phyloP scores from a whole-genome alignment of 37 sponge, comb jelly and placozoan species.

The Bolinopsis microptera region DNA sequence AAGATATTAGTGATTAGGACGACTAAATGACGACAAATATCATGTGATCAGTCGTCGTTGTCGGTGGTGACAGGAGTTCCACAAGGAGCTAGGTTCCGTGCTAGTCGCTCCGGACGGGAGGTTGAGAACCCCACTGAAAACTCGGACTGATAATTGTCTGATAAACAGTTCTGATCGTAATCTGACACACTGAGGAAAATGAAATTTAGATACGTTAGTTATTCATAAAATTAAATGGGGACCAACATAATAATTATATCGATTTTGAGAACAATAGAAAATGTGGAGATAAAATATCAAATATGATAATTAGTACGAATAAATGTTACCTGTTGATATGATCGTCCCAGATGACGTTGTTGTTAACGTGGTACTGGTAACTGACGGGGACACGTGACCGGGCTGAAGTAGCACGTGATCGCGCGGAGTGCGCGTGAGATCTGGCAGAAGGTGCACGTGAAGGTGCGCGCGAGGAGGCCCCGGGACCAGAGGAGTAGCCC shows the following conservation, averaged over 20 bases:
- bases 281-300: not conserved
- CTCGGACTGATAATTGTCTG: conserved; percentile 21
- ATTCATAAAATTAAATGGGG: not conserved
- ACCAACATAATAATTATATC: not conserved
- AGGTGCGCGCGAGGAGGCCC: conserved; percentile 16
- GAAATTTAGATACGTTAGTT: not conserved
- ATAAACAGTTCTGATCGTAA: conserved; percentile 18
- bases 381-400: conserved; percentile 19
- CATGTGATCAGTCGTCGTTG: conserved; percentile 1
- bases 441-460: conserved; percentile 19
- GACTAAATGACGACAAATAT: too few relatives aligned
- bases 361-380: conserved; percentile 62
- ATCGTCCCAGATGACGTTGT: conserved; percentile 43
- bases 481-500: conserved; percentile 36
- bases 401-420: conserved; percentile 9
- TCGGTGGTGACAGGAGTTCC: conserved; percentile 14
- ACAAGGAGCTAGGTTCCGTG: not conserved
- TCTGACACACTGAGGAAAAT: conserved; percentile 30
- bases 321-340: conserved; percentile 62
- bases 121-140: not conserved
- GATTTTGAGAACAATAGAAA: not conserved
- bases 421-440: not conserved
- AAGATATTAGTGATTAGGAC: too few relatives aligned
- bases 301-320: not conserved
- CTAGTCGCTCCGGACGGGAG: not conserved